Percentiles rank a stretch among this genome's conserved stretches.
Conservation (phyloP, 2,113 vertebrate species). For the Herpetotheres cachinnans region DNA sequence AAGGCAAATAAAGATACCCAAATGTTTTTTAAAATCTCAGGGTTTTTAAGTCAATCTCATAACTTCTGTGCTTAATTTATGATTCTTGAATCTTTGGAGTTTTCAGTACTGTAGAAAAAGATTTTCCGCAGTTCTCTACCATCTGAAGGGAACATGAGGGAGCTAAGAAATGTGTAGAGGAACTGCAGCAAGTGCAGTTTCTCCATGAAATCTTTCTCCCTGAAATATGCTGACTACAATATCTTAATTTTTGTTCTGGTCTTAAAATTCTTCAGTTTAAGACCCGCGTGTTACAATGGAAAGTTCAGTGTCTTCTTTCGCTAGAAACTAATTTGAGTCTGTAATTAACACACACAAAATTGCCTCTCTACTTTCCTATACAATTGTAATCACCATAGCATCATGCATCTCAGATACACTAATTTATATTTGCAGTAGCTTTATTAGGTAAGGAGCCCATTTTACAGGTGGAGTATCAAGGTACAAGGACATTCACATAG, state of each 20-base stretch:
- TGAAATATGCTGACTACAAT: neutral
- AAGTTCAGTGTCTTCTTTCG: neutral
- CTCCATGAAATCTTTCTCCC: neutral
- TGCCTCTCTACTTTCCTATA: neutral
- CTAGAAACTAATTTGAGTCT: neutral
- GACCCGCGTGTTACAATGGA: neutral
- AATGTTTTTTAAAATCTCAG: neutral
- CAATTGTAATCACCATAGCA: neutral
- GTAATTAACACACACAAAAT: neutral
- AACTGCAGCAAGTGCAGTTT: neutral
- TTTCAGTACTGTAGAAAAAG: neutral
- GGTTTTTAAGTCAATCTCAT: neutral
- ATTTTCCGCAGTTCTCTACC: neutral
- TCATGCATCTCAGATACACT: neutral
- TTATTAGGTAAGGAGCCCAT: neutral
- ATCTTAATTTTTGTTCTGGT: neutral
- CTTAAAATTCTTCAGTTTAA: neutral
- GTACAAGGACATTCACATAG: neutral
- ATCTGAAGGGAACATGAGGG: neutral
- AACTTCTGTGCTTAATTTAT: neutral
- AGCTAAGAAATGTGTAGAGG: neutral
- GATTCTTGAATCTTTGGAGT: neutral
- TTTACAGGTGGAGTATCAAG: neutral
- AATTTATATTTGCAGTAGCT: neutral
- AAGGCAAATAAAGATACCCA: neutral